phyloP scores from a whole-genome alignment of 2,888 invertebrate species.

The Parnassius apollo region DNA sequence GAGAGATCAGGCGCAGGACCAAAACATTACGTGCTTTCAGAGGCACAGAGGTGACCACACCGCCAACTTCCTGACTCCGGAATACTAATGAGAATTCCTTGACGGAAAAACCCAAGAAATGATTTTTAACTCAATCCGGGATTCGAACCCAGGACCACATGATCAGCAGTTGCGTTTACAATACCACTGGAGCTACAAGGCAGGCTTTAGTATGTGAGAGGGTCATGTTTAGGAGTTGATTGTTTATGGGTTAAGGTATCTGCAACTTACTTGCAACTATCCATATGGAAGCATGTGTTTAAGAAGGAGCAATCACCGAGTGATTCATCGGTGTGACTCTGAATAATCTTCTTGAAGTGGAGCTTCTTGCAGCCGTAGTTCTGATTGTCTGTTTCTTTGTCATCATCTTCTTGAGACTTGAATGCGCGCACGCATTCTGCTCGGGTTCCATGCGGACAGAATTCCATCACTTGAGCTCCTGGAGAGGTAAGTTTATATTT shows the following conservation, averaged over 20 bases:
- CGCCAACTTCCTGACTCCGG: no score
- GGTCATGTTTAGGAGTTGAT: no score
- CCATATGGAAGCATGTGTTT: slow-evolving; percentile 99
- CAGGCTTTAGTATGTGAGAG: no score
- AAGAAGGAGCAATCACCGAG: slow-evolving; percentile 98
- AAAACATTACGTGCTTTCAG: no score
- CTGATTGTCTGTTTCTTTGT: background rate
- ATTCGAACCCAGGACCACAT: background rate
- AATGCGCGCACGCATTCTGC: slow-evolving; percentile 87
- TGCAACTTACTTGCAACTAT: slow-evolving; percentile 89
- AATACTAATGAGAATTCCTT: no score
- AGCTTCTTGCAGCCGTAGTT: slow-evolving; percentile 87
- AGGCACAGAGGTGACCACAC: no score
- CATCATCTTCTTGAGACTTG: slow-evolving; percentile 38
- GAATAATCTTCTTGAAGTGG: slow-evolving; percentile 98
- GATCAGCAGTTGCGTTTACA: no score
- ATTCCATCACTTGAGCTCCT: slow-evolving; percentile 95
- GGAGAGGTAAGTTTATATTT: background rate
- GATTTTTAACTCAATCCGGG: no score
- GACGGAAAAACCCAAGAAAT: no score
- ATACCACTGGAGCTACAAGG: no score
- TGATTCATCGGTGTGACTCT: slow-evolving; percentile 94
- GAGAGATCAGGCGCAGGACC: no score
- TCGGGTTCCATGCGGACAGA: slow-evolving; percentile 97
- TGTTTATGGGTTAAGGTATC: no score